Conservation (phyloP, 2,888 invertebrate genomes). For the Rhagophthalmus giganteus region DNA sequence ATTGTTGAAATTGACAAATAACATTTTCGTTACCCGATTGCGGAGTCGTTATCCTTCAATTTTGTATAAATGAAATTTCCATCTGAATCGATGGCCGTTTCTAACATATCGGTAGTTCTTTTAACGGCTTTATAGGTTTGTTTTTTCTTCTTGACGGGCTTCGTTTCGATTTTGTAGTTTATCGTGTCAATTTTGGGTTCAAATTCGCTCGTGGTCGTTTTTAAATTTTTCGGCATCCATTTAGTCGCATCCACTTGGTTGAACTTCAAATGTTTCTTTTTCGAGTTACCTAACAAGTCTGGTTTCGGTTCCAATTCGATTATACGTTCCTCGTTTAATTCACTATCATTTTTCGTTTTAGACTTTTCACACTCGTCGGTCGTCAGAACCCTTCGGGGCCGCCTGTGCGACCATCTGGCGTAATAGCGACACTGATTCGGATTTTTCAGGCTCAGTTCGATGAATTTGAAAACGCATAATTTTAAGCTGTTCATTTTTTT, state of each 20-base stretch:
- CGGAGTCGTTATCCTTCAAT: slow-evolving; percentile 63
- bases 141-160: background rate
- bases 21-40: slow-evolving; percentile 58
- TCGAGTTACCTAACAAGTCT: no score
- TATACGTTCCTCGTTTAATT: background rate
- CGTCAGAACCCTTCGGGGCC: slow-evolving; percentile 58
- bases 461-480: background rate
- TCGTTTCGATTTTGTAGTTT: background rate
- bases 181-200: no score
- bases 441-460: background rate
- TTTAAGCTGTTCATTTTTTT: background rate
- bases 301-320: background rate
- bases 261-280: no score
- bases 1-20: background rate
- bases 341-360: background rate
- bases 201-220: background rate
- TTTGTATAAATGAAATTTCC: slow-evolving; percentile 65
- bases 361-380: slow-evolving; percentile 51
- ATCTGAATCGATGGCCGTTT: slow-evolving; percentile 60
- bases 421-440: slow-evolving; percentile 33
- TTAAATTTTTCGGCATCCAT: background rate
- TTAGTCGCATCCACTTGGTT: no score
- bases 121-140: slow-evolving; percentile 2
- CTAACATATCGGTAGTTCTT: slow-evolving; percentile 50
- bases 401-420: slow-evolving; percentile 59